These are phyloP conservation scores for Bicyclus anynana DNA, from an alignment of 1,140 invertebrate species.

Conservation along the genomic window DNA sequence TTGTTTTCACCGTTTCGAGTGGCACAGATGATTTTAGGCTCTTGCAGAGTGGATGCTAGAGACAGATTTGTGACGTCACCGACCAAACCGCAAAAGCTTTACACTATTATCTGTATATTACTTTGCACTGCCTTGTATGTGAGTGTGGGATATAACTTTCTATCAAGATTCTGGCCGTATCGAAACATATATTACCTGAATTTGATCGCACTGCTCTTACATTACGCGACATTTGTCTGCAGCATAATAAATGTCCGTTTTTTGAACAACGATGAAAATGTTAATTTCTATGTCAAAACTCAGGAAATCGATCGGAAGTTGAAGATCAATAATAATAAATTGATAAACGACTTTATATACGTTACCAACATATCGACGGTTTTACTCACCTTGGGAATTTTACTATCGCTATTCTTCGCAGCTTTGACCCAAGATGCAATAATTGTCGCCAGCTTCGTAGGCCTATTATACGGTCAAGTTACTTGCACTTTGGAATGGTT, in stretches of 20 bases:
- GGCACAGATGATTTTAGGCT: slow-evolving; percentile 35
- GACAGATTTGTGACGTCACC: slow-evolving; percentile 42
- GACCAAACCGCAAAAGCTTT: slow-evolving; percentile 37
- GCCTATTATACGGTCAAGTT: slow-evolving; percentile 21
- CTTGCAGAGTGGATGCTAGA: slow-evolving; percentile 38
- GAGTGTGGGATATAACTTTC: slow-evolving; percentile 13
- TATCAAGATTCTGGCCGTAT: slow-evolving; percentile 10
- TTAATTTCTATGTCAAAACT: slow-evolving; percentile 41
- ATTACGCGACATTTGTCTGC: slow-evolving; percentile 23
- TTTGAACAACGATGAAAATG: slow-evolving; percentile 32
- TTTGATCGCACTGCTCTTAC: neutral
- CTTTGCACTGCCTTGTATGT: slow-evolving; percentile 16
- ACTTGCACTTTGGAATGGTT: slow-evolving; percentile 35
- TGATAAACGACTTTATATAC: slow-evolving; percentile 22
- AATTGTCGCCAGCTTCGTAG: slow-evolving; percentile 14
- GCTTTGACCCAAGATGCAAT: slow-evolving; percentile 5
- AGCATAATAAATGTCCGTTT: slow-evolving; percentile 45
- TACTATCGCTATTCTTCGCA: neutral
- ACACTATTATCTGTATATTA: slow-evolving; percentile 30
- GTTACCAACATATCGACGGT: slow-evolving; percentile 28
- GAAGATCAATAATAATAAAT: slow-evolving; percentile 31
- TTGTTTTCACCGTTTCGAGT: slow-evolving; percentile 27
- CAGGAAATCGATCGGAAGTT: slow-evolving; percentile 48
- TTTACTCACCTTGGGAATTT: neutral
- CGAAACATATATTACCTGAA: slow-evolving; percentile 25